Evolutionary conservation across 2,113 vertebrate genomes (phyloP).

Genomic region (Urocynchramus pylzowi): DNA sequence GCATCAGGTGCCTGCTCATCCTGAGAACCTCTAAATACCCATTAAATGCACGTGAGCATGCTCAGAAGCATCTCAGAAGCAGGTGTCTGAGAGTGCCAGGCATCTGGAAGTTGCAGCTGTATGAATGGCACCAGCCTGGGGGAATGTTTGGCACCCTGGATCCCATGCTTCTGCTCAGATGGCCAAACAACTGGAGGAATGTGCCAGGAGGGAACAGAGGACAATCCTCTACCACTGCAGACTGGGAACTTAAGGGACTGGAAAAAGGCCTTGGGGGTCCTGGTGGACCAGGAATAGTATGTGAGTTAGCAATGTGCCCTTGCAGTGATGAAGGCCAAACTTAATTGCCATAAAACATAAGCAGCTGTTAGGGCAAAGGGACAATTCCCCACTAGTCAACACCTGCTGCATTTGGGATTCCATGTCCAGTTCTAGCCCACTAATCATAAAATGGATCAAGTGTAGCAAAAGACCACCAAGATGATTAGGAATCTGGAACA

Average conservation of each 20-base stretch:
- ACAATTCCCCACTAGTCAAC: background rate
- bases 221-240: background rate
- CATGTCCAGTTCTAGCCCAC: background rate
- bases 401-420: background rate
- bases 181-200: background rate
- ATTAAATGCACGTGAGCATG: accelerated
- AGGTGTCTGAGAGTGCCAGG: no score
- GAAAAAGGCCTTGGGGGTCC: background rate
- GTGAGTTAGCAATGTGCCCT: background rate
- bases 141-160: background rate
- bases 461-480: background rate
- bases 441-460: background rate
- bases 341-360: background rate
- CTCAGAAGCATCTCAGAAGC: background rate
- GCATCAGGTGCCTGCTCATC: background rate
- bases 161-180: background rate
- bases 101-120: background rate
- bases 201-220: background rate
- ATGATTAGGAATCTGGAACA: background rate
- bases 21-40: background rate
- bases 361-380: background rate
- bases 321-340: background rate
- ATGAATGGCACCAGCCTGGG: background rate
- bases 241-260: background rate
- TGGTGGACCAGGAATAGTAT: background rate